Conservation (phyloP, 2,888 invertebrate genomes). For the Aplocera efformata region DNA sequence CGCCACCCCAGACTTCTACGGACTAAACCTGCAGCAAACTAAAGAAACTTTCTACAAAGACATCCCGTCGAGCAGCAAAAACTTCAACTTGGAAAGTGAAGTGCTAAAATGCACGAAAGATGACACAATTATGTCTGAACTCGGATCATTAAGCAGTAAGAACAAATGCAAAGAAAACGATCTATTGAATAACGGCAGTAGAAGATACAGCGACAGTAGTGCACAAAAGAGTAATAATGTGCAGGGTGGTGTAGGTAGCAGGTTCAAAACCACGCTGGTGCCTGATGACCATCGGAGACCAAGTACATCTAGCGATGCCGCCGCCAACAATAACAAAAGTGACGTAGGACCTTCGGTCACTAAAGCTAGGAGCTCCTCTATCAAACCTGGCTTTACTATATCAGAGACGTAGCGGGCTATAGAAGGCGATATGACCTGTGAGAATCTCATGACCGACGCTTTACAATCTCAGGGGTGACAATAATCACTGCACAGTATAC, state of each 20-base stretch:
- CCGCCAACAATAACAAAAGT: constrained; percentile 39
- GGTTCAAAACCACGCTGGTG: constrained; percentile 69
- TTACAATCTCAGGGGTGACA: too few species aligned
- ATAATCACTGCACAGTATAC: too few species aligned
- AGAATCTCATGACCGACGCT: constrained; percentile 5
- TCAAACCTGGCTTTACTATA: constrained; percentile 65
- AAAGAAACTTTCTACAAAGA: constrained; percentile 66
- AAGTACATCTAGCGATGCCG: constrained; percentile 45
- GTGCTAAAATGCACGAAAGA: constrained; percentile 52
- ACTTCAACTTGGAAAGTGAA: constrained; percentile 59
- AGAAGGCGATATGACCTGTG: constrained; percentile 13
- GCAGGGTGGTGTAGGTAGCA: constrained; percentile 46
- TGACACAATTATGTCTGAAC: constrained; percentile 40
- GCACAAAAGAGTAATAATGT: constrained; percentile 54
- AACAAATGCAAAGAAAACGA: constrained; percentile 48
- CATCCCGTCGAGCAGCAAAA: constrained; percentile 68
- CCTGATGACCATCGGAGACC: constrained; percentile 52
- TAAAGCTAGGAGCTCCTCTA: constrained; percentile 52
- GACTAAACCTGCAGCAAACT: constrained; percentile 58
- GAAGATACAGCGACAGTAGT: constrained; percentile 65
- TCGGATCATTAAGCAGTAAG: constrained; percentile 54
- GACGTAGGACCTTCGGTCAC: constrained; percentile 51
- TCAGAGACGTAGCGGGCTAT: constrained; percentile 35
- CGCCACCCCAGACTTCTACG: constrained; percentile 50
- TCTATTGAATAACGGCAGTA: constrained; percentile 59